Evolutionary conservation across 2,888 invertebrate genomes (phyloP).

Genomic region (Alloplasta piceator): DNA sequence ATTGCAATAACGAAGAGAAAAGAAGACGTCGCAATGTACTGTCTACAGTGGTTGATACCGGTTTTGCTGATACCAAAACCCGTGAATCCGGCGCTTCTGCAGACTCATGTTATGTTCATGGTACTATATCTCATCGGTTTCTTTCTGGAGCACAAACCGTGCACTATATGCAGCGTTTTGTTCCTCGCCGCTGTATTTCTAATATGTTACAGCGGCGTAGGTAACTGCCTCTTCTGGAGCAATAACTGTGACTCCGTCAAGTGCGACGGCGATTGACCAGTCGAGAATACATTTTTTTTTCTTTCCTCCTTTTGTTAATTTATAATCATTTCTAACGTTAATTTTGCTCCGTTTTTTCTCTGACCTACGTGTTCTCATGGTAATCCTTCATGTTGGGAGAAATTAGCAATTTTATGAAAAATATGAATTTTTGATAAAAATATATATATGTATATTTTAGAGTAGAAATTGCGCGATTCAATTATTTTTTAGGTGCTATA

Average conservation of each 20-base stretch:
- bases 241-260: constrained; percentile 88
- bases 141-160: constrained; percentile 98
- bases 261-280: constrained; percentile 77
- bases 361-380: constrained; percentile 3
- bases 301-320: background rate
- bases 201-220: constrained; percentile 97
- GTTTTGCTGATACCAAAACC: constrained; percentile 99
- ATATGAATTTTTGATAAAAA: constrained; percentile 37
- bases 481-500: constrained; percentile 1
- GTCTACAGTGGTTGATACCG: constrained; percentile 98
- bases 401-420: constrained; percentile 1
- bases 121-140: constrained; percentile 98
- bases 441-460: constrained; percentile 26
- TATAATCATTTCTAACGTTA: constrained; percentile 2
- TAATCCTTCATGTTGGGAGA: background rate
- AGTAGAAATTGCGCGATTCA: background rate
- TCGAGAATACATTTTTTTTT: background rate
- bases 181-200: constrained; percentile 96
- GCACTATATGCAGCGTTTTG: constrained; percentile 97
- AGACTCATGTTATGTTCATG: constrained; percentile 99
- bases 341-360: background rate
- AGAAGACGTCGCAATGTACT: constrained; percentile 89
- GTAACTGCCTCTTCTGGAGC: constrained; percentile 97
- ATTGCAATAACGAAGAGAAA: constrained; percentile 14
- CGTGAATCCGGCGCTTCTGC: constrained; percentile 96